phyloP scores from a whole-genome alignment of 2,888 invertebrate species.

The Diaperis boleti region DNA sequence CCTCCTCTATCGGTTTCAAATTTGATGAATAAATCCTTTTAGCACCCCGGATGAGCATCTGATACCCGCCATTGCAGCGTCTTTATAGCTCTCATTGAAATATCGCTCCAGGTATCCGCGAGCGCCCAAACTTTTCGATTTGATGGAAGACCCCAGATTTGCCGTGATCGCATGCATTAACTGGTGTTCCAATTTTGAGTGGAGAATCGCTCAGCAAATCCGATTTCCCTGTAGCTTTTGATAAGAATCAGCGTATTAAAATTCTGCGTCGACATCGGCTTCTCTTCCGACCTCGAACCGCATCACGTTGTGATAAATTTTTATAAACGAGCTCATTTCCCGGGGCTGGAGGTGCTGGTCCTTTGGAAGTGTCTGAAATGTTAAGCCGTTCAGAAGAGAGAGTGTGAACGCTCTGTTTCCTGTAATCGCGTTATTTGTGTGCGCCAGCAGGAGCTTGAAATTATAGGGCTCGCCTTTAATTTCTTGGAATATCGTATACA shows the following conservation, averaged over 20 bases:
- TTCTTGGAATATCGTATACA: slow-evolving; percentile 12
- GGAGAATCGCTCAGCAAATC: slow-evolving; percentile 22
- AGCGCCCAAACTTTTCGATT: slow-evolving; percentile 1
- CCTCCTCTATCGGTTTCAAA: no score
- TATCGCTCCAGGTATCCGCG: slow-evolving; percentile 1
- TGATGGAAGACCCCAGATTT: slow-evolving; percentile 3
- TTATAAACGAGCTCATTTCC: slow-evolving; percentile 6
- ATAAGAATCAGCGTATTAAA: slow-evolving; percentile 28
- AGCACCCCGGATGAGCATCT: no score
- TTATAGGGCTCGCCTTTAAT: slow-evolving; percentile 6
- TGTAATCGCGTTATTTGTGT: slow-evolving; percentile 35
- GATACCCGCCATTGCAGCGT: background rate
- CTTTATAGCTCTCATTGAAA: background rate
- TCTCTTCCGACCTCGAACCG: background rate
- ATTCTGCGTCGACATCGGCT: slow-evolving; percentile 2
- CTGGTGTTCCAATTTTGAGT: slow-evolving; percentile 20
- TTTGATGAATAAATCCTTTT: no score
- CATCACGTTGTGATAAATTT: slow-evolving; percentile 6
- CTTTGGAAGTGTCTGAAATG: slow-evolving; percentile 8
- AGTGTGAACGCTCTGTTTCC: slow-evolving; percentile 7
- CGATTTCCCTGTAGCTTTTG: slow-evolving; percentile 21
- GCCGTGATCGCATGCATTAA: slow-evolving; percentile 14
- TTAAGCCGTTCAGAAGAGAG: slow-evolving; percentile 6
- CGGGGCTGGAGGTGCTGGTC: slow-evolving; percentile 1
- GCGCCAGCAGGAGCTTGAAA: slow-evolving; percentile 8